Evolutionary conservation across 2,888 invertebrate genomes (phyloP), one percentile per base, ranked within the genome.

Genomic region (Calliopum simillimum): DNA sequence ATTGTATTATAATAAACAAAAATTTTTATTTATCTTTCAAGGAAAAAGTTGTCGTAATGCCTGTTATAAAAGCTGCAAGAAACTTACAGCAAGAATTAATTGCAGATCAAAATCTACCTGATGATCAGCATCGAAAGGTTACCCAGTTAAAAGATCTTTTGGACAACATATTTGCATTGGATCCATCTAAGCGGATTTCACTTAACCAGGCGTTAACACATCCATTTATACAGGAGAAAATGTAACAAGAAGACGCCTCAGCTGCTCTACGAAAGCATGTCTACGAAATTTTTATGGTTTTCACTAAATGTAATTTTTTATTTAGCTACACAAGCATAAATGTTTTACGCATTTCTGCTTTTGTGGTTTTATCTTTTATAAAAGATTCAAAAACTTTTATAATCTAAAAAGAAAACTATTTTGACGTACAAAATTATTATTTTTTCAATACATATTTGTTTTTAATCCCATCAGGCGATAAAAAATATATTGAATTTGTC

Each of bases 21-120:
- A 25, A 2, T 56, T 55, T 55, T 21, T 65, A 23, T 55, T 49
- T 56, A 63, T 68, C 62, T 70, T 14, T 3, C 62, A 88, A 98
- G 98, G 98, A 98, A 85, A 99, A 99, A 88, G 89, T 98, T 63
- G 97, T 98, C n/a, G 92, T 96, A 56, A 93, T 99, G 91, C 92
- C 97, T 55, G 95, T 95, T 63, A 92, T 99, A 74, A 94, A 94
- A 80, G 90, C 94, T 13, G 90, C 90, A 2, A 90, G 98, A 44
- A 97, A 98, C 83, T 88, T 99, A 70, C 92, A 94, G 78, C 88
- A 92, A 0, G 98, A 99, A 83, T 88, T 99, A 74, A 91, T 96
- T 69, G 94, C 96, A 11, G 94, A 94, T 79, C 97, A 96, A 84
- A 92, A 94, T 59, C 87, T 98, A 69, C 95, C 96, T 0, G 89